Evolutionary conservation across 2,797 vertebrate genomes (phyloP), one percentile per base, ranked within the genome.

Genomic region (Muraenolepis orangiensis): DNA sequence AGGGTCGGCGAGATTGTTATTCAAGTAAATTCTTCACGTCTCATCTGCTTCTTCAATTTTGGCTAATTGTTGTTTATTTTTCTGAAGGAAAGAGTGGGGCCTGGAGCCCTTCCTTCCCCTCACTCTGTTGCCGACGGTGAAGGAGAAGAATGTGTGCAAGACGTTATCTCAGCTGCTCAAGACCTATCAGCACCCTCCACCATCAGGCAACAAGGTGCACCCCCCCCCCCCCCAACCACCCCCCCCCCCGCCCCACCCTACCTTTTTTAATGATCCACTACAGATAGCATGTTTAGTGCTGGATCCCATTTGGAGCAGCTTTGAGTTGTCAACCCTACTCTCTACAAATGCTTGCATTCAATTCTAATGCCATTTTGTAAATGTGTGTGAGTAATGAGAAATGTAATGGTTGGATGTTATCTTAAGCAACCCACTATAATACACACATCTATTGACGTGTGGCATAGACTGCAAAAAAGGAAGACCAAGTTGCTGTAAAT

Each of bases 81-180:
- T 66, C 77, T 81, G 36, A 89, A 99, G 98, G 91, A 99, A 99
- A 88, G 98, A 99, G 78, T 99, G 98, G 98, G 98, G 98, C 23
- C 91, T 99, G 77, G 97, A 99, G 84, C 97, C 97, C 78, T 99
- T 99, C 88, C 95, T 99, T 84, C 98, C 98, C 67, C 95, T 96
- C 40, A 97, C 96, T 3, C 91, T 99, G 71, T 93, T 99, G 79
- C 97, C 97, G 83, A 93, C 95, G 67, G 90, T 97, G 87, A 99
- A 98, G 84, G 98, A 99, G 91, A 99, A 99, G 91, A 97, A 96
- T 72, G 95, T 98, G 76, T 96, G 98, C 74, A 99, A 99, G 90
- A 94, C 93, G 38, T 94, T 99, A 42, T 97, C 98, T 5, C 97
- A 98, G 91, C 93, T 97, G 87, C 93, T 99, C 80, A 99, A 99